Conservation (phyloP, 2,797 vertebrate species). For the Neosilurus hyrtlii region DNA sequence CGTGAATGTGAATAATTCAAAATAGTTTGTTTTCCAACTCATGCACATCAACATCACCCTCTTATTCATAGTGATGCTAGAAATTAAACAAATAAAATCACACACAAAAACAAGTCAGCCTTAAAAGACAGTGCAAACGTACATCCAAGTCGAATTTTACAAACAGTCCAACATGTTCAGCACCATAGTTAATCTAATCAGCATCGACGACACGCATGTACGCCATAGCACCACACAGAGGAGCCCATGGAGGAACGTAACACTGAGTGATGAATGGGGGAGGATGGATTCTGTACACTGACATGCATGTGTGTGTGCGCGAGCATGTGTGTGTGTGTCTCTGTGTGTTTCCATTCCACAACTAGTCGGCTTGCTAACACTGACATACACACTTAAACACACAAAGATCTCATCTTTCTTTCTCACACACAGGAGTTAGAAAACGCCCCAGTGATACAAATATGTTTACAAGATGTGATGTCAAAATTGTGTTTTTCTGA, state of each 20-base stretch:
- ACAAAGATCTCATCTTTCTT: not conserved
- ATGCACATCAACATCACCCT: slow-evolving; percentile 61
- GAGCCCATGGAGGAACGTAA: slow-evolving; percentile 51
- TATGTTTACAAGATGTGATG: not conserved
- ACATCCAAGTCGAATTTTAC: slow-evolving; percentile 76
- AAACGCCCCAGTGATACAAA: not conserved
- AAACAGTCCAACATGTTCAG: slow-evolving; percentile 76
- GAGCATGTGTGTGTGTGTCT: no score
- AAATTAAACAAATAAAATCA: slow-evolving; percentile 45
- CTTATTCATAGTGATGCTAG: slow-evolving; percentile 57
- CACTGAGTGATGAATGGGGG: slow-evolving; percentile 32
- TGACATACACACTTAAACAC: not conserved
- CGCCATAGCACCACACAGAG: slow-evolving; percentile 62
- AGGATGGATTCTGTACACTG: not conserved
- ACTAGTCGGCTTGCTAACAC: not conserved
- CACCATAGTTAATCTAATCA: slow-evolving; percentile 79
- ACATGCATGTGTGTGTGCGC: not conserved
- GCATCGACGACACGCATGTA: slow-evolving; percentile 70
- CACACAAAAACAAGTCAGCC: slow-evolving; percentile 55
- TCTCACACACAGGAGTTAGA: not conserved
- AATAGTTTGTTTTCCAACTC: slow-evolving; percentile 59
- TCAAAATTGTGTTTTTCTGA: not conserved
- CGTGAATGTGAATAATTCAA: slow-evolving; percentile 69
- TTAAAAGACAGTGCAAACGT: slow-evolving; percentile 61
- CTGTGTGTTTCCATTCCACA: not conserved